Evolutionary conservation across 2,888 invertebrate genomes (phyloP), one percentile per base, ranked within the genome.

Genomic region (Cerastis rubricosa): DNA sequence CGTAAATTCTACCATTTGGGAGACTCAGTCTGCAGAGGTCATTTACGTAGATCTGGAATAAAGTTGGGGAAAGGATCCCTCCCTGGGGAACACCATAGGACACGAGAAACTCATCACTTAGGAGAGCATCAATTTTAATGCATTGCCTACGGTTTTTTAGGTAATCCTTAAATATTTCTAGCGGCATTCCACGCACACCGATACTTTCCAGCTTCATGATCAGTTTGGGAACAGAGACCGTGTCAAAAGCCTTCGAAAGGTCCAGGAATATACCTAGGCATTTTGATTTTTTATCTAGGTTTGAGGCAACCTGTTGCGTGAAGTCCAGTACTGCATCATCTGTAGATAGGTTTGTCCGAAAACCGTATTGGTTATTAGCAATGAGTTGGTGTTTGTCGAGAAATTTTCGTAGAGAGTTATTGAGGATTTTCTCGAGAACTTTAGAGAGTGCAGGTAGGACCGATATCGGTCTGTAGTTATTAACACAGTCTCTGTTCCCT

Each of bases 321-420:
- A 71, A 19, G 7, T 64, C 51, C 22, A 49, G 49, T 3, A 67
- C 29, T 49, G 67, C 67, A 35, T 67, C 67, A 7, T 67, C 49
- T 67, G 67, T 67, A 49, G 49, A 67, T 35, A 67, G 35, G 35
- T 7, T 49, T 67, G 66, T 67, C 19, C 66, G 66, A 49, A 49
- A 49, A 11, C 66, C 49, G 66, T 66, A 66, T 66, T 66, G 25
- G 19, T 66, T 25, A 25, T 47, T 25, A 47, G 65, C 65, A 67
- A 67, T 67, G 29, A 67, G 49, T 11, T 47, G 25, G 66, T 67
- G 25, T 49, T 67, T 67, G 12, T 67, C 66, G 4, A 67, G 47
- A 29, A 67, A 67, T 49, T 22, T 67, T 29, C 66, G 66, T 49
- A 67, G 17, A 64, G 43, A 64, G 40, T 64, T 64, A 17, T 64